A percentile compares a stretch with the other conserved stretches of the same genome.
Evolutionary conservation across 1,140 invertebrate species (phyloP).

Genomic region (Apis dorsata): DNA sequence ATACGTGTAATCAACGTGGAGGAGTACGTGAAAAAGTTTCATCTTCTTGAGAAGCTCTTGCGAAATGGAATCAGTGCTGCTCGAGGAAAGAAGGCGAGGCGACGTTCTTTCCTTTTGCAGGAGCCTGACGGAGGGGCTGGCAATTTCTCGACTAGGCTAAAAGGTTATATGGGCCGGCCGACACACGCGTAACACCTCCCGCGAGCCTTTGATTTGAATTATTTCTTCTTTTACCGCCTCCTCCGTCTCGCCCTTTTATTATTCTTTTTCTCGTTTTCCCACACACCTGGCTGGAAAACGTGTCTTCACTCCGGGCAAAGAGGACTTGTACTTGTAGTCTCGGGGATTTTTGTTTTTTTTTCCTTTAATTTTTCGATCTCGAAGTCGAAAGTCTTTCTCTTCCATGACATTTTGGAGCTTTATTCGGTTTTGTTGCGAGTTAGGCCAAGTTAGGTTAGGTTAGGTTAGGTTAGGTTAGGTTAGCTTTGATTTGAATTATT

Average conservation of each 20-base stretch:
- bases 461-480: too few relatives aligned
- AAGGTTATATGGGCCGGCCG: constrained; percentile 22
- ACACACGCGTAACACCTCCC: constrained; percentile 29
- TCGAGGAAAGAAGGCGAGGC: background rate
- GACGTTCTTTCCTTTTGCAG: background rate
- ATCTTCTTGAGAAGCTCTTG: too few relatives aligned
- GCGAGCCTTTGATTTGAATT: constrained; percentile 53
- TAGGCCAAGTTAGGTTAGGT: too few relatives aligned
- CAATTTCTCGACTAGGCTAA: constrained; percentile 43
- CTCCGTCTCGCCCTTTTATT: constrained; percentile 18
- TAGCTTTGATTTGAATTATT: too few relatives aligned
- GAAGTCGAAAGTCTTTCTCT: too few relatives aligned
- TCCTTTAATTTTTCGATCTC: too few relatives aligned
- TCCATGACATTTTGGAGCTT: too few relatives aligned
- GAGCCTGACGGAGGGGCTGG: background rate
- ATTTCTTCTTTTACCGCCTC: constrained; percentile 30
- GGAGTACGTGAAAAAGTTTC: too few relatives aligned
- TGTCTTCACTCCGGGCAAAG: background rate
- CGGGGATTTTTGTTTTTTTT: too few relatives aligned
- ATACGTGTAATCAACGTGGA: too few relatives aligned
- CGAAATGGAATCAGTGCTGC: background rate
- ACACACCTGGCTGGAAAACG: background rate
- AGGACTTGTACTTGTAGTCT: too few relatives aligned
- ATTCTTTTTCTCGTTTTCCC: constrained; percentile 12
- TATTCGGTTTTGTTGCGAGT: too few relatives aligned